Percentiles rank a stretch among this genome's conserved stretches.
phyloP scores from a whole-genome alignment of 2,797 vertebrate species.

The Gadopsis bispinosus region DNA sequence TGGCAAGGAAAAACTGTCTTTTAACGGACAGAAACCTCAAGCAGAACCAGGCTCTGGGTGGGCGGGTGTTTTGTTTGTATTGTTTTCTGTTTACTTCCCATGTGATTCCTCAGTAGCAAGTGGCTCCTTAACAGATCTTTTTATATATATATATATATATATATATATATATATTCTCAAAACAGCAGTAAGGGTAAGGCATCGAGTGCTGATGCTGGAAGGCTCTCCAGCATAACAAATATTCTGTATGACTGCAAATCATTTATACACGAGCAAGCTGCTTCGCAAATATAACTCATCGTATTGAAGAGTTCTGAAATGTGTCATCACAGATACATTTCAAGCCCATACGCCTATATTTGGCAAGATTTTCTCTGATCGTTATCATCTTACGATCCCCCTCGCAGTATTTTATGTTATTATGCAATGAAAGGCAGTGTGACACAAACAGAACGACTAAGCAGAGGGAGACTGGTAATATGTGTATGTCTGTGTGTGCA shows the following conservation, averaged over 20 bases:
- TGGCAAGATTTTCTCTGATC: constrained; percentile 65
- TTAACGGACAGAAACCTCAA: too few relatives aligned
- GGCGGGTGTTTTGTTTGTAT: not conserved
- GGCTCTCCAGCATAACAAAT: constrained; percentile 67
- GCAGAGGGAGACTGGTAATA: constrained; percentile 41
- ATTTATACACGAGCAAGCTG: constrained; percentile 61
- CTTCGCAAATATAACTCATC: constrained; percentile 54
- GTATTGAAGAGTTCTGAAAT: constrained; percentile 56
- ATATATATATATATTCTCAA: constrained; percentile 22
- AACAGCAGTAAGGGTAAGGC: constrained; percentile 44
- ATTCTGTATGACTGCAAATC: constrained; percentile 63
- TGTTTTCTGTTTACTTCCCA: not conserved
- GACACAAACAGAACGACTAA: constrained; percentile 74
- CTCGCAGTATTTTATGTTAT: constrained; percentile 62
- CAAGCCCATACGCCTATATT: constrained; percentile 64
- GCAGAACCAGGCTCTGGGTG: too few relatives aligned
- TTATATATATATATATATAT: too few relatives aligned
- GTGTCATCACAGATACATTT: constrained; percentile 67
- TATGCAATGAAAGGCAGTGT: constrained; percentile 54
- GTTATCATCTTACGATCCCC: constrained; percentile 62
- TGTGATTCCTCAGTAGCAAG: constrained; percentile 20
- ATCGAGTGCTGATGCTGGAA: constrained; percentile 25
- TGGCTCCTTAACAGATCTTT: constrained; percentile 31
- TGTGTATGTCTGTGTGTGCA: constrained; percentile 23
- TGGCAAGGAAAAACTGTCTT: too few relatives aligned